Evolutionary conservation across 2,888 invertebrate species (phyloP).

Genomic region (Chloroclysta siterata): DNA sequence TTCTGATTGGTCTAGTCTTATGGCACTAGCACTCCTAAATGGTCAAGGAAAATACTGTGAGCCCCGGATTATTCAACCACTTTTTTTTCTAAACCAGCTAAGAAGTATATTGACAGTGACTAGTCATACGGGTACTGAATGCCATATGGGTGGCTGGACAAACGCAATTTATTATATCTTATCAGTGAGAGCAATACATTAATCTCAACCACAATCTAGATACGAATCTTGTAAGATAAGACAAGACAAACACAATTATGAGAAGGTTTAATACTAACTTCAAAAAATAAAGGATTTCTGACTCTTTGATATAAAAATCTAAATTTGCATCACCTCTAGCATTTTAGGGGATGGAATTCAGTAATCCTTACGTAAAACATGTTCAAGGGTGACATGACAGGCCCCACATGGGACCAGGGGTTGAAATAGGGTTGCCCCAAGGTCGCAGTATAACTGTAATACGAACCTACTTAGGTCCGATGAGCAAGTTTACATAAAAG

Average conservation of each 20-base stretch:
- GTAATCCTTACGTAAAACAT: conserved; percentile 23
- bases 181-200: conserved; percentile 9
- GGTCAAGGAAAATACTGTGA: no score
- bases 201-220: conserved; percentile 14
- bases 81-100: no score
- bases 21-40: no score
- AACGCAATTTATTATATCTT: no score
- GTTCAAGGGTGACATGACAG: conserved; percentile 18
- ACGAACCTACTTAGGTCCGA: background rate
- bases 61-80: no score
- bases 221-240: background rate
- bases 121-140: no score
- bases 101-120: no score
- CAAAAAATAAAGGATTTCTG: no score
- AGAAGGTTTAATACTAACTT: no score
- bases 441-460: conserved; percentile 23
- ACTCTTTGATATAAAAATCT: no score
- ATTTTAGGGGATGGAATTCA: background rate
- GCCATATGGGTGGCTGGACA: no score
- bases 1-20: no score
- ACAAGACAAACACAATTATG: background rate
- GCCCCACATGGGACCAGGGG: conserved; percentile 2
- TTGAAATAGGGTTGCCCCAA: conserved; percentile 34
- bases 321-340: background rate
- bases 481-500: background rate